Percentiles rank a stretch among this genome's conserved stretches.
Evolutionary conservation across 2,797 vertebrate genomes (phyloP).

Genomic region (Loris lydekkerianus): DNA sequence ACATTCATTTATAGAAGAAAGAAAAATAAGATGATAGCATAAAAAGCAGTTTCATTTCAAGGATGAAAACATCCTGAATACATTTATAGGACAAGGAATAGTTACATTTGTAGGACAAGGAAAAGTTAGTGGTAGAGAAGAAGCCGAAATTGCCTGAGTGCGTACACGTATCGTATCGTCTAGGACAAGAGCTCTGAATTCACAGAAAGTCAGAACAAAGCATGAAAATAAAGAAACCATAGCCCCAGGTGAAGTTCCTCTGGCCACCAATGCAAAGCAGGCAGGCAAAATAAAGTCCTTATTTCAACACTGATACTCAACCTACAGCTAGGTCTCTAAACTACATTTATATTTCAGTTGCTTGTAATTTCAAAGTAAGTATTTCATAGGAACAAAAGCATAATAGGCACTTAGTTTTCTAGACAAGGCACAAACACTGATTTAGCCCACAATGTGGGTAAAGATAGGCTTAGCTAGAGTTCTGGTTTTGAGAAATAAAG

Average conservation of each 20-base stretch:
- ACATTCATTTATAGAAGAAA: neutral
- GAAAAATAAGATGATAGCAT: neutral
- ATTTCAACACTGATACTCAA: neutral
- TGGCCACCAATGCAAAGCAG: neutral
- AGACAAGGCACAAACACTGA: neutral
- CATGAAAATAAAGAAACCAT: neutral
- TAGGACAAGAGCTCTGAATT: neutral
- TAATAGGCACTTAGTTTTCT: neutral
- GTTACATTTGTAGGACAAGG: neutral
- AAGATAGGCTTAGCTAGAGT: neutral
- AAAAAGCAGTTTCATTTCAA: conserved; percentile 39
- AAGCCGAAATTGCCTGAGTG: neutral
- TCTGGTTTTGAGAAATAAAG: conserved; percentile 24
- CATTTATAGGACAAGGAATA: conserved; percentile 4
- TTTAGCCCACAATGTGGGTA: neutral
- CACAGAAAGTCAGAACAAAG: conserved; percentile 12
- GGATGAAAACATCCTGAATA: conserved; percentile 27
- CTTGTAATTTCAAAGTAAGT: conserved; percentile 45
- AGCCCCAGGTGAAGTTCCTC: neutral
- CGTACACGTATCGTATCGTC: neutral
- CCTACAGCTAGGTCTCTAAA: neutral
- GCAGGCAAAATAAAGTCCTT: neutral
- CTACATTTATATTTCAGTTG: conserved; percentile 27
- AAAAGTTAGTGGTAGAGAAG: neutral
- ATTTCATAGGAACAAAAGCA: neutral